These are phyloP conservation scores for Anneissia japonica DNA, from an alignment of 35 echinoderm and acorn worm species.

Conservation along the genomic window DNA sequence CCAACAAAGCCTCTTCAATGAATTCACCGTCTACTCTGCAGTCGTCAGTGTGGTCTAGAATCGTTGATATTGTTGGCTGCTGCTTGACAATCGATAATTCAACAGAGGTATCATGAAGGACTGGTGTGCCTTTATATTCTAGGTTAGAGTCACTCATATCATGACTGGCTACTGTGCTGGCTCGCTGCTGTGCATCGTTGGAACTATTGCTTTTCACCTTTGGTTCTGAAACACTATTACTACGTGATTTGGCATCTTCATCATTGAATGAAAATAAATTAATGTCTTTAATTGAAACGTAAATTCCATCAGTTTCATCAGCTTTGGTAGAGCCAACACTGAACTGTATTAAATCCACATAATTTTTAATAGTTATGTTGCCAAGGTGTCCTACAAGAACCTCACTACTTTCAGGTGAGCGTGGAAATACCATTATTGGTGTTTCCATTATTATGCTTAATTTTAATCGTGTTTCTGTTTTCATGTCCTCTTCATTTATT, in stretches of 20 bases:
- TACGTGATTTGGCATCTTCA: slow-evolving; percentile 49
- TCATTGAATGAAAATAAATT: slow-evolving; percentile 89
- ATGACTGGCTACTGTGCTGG: neutral
- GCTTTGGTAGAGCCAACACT: neutral
- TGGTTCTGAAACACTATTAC: slow-evolving; percentile 1
- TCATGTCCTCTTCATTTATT: neutral
- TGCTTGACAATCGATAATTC: slow-evolving; percentile 64
- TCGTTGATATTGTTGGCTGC: slow-evolving; percentile 5
- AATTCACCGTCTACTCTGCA: slow-evolving; percentile 23
- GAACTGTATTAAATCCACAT: neutral
- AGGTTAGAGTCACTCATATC: neutral
- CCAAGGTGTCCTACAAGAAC: slow-evolving; percentile 84
- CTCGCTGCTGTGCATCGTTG: neutral
- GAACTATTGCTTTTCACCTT: slow-evolving; percentile 7
- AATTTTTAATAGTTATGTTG: slow-evolving; percentile 69
- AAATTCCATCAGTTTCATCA: slow-evolving; percentile 17
- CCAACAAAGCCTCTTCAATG: slow-evolving; percentile 5
- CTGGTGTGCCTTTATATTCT: slow-evolving; percentile 62
- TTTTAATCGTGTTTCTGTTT: neutral
- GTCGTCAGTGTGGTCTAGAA: slow-evolving; percentile 42
- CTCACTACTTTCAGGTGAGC: slow-evolving; percentile 63
- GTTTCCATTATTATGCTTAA: slow-evolving; percentile 70
- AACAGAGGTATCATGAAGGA: slow-evolving; percentile 81
- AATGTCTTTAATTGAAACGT: slow-evolving; percentile 66
- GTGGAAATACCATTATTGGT: slow-evolving; percentile 72